Evolutionary conservation across 2,888 invertebrate genomes (phyloP), one percentile per base, ranked within the genome.

Genomic region (Epinotia brunnichana): DNA sequence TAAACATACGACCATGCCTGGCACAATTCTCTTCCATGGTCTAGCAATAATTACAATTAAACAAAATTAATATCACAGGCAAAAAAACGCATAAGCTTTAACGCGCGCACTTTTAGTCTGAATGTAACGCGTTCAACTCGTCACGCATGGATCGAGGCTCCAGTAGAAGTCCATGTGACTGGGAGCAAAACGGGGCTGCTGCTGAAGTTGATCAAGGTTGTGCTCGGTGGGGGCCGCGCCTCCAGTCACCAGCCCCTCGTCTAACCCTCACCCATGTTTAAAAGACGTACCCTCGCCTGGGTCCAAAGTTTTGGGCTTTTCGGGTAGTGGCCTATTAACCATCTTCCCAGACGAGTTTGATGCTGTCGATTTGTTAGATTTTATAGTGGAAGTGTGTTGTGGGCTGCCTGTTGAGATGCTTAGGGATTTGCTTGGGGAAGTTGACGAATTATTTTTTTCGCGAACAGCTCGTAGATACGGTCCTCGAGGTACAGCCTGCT

Each of bases 311-410:
- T 74, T 87, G 19, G 96, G 96, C 82, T 95, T 95, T 75, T 95
- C 94, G 0, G 96, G 96, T 51, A 96, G 87, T n/a, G 96, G 96
- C 76, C 96, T 91, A 80, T 95, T 95, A 39, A 95, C 92, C 95
- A 96, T 95, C 79, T 94, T 95, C 35, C 85, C 89, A 2, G 91
- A 89, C n/a, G 90, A 87, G 44, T 90, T 91, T 1, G 94, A 92
- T 11, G 85, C 75, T 11, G 82, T 85, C 1, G 87, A 86, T 75
- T 84, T 85, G 67, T 81, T 83, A 1, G 88, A 87, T 77, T 86
- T 87, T 4, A 87, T 83, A 3, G 89, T 87, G 0, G 88, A 86
- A 17, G 80, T 83, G 15, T 81, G 80, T 10, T 78, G 81, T 2
- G 88, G 84, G 64, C 78, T 84, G 35, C 77, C 74, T 5, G 78